Evolutionary conservation across 2,797 vertebrate species (phyloP), one percentile per base, ranked within the genome.

Genomic region (Lepus oiostolus): DNA sequence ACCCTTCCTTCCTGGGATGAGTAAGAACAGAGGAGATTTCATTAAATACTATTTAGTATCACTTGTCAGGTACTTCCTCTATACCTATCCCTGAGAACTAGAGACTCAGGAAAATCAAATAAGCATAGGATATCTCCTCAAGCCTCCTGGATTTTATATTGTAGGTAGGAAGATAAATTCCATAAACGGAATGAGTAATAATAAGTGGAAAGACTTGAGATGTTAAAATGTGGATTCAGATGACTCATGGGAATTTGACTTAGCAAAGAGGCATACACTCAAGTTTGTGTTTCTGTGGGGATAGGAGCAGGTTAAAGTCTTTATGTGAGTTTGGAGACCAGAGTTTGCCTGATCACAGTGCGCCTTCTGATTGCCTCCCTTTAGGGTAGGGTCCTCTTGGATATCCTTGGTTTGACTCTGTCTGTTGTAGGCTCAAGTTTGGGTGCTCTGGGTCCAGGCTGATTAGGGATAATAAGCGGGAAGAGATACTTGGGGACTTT

Each of bases 321-420:
- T 80, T 13, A 91, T 4, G 1, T 71, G 62, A 74, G 22, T 86
- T 86, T 65, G 81, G 80, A 94, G 82, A 65, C 26, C 50, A 82
- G 82, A 68, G 30, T 71, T 47, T 84, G 62, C 58, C 63, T 91
- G n/a, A 95, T 87, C 14, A 58, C 85, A 86, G 42, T 47, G 42
- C 8, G 42, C 42, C 2, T 94, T 68, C 35, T 16, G 30, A 62
- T 89, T 63, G 38, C 68, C 26, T 96, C 52, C 22, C 38, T 76
- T 88, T 85, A n/a, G 85, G 90, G 79, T 88, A 54, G 70, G 84
- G n/a, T 71, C 47, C 22, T 72, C 38, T 88, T 94, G 92, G 74
- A 70, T 74, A 30, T 83, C 38, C 13, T 58, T 91, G 90, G 75
- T 52, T 90, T 77, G 50, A 88, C 24, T 14, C 22, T 50, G 13